Evolutionary conservation across 2,797 vertebrate genomes (phyloP), one percentile per base, ranked within the genome.

Genomic region (Falco concolor): DNA sequence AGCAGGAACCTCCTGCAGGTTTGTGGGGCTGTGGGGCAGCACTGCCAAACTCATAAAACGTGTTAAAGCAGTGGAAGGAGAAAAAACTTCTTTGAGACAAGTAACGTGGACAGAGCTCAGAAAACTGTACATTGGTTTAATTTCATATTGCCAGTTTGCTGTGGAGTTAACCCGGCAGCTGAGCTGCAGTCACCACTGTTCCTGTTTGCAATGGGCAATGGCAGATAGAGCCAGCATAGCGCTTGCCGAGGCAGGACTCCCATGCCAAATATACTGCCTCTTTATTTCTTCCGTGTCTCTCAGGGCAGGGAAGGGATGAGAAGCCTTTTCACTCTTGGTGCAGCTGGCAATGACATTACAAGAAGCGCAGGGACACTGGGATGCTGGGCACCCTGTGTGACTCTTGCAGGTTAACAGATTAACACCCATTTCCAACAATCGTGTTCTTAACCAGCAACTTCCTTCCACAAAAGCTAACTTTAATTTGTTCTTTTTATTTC

Each of bases 351-450:
- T 47, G 70, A 84, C 42, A 15, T 74, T 93, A 50, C 34, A 53
- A 90, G 77, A 42, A 88, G 83, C 12, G 36, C 23, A 21, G 70
- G 89, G 85, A 74, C 77, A 44, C 87, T 89, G 79, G 64, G 64
- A 59, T 0, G 2, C 53, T 15, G 57, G 65, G 65, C 63, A 63
- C 30, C 53, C 59, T 20, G 20, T 67, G 60, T 45, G 76, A 86
- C 74, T 84, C 87, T 65, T 38, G 36, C 36, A 67, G 83, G 40
- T 38, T 38, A 38, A 38, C 36, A 96, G 95, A 91, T 96, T 93
- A 93, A 53, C 87, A 93, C 89, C 85, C 86, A 83, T 67, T 96
- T 95, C 95, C 76, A 91, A 70, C 83, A 82, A 28, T 70, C 52
- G 4, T 15, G 14, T 38, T 94, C 90, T 80, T 84, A 83, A 89